phyloP scores from a whole-genome alignment of 2,113 vertebrate genomes.

The Solenodon paradoxus region DNA sequence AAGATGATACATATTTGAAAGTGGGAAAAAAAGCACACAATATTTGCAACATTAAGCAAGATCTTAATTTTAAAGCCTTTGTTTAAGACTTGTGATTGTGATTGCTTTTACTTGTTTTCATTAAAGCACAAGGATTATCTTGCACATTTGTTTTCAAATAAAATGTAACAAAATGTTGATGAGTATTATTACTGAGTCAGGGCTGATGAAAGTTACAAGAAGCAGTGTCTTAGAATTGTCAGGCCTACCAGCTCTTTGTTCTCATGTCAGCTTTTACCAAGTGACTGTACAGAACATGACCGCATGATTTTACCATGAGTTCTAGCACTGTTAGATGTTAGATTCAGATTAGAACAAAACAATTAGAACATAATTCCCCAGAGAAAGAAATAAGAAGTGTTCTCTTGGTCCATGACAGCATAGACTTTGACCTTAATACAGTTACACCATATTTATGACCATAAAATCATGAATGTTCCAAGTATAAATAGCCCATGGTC shows the following conservation, averaged over 20 bases:
- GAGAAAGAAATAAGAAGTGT: not conserved
- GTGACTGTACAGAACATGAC: not conserved
- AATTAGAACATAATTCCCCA: not conserved
- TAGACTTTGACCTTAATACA: not conserved
- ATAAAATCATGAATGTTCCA: not conserved
- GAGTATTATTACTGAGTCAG: not conserved
- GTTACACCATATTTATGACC: not conserved
- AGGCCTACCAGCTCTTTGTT: not conserved
- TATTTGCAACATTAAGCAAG: not conserved
- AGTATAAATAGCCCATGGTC: not conserved
- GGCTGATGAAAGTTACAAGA: not conserved
- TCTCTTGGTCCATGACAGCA: not conserved
- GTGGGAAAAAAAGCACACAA: not conserved
- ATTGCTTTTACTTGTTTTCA: not conserved
- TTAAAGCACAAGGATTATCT: not conserved
- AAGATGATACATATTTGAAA: not conserved
- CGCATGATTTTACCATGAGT: not conserved
- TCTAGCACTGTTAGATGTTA: not conserved
- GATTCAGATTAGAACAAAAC: not conserved
- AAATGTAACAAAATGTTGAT: not conserved
- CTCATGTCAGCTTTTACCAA: not conserved
- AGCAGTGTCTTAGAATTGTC: not conserved
- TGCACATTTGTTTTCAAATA: not conserved
- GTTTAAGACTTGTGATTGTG: not conserved
- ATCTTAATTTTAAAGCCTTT: not conserved